Base-by-base conservation (phyloP, 2,797 vertebrate genomes). In the Amblyopsis hoosieri region DNA sequence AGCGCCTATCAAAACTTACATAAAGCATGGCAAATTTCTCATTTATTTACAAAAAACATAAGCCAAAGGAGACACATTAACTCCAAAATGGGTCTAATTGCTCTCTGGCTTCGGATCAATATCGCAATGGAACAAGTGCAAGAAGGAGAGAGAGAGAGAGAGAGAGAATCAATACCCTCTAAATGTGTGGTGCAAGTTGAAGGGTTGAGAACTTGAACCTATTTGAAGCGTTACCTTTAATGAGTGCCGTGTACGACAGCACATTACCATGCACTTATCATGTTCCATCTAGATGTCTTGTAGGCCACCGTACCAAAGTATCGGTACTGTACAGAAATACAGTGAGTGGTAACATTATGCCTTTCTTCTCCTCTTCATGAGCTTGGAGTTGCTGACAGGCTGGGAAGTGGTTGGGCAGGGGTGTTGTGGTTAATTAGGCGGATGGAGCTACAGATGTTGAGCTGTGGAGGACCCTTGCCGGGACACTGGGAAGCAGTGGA, bases 381-480 rank as follows among this genome's bases (percentile, higher is more conserved):
- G 75, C 76, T 67, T 80, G 80, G 84, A 90, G 90, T 82, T 84
- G 89, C 90, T 87, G 84, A 92, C 92, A 94, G 93, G 88, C 91
- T 89, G 89, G 81, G 87, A 85, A 89, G 92, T 85, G 85, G 87
- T 85, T 79, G 90, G 90, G 84, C 87, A 87, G 74, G 88, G 92
- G 92, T 88, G 90, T 84, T 81, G 90, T 83, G 92, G 91, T 84
- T 94, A 95, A 97, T 96, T 94, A 96, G 91, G 89, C 91, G 90
- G 79, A 86, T 80, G 88, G 92, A 91, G 84, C 90, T 95, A 92
- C 94, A 95, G 94, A 95, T 95, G 94, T 93, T 91, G 91, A 90
- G 93, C 92, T 93, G 93, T 88, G 86, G 89, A 77, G 85, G 89
- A 91, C 89, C 90, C 89, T 91, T 90, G 92, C 87, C 74, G 87